Evolutionary conservation across 2,888 invertebrate genomes (phyloP), one percentile per base, ranked within the genome.

Genomic region (Hyposoter didymator): DNA sequence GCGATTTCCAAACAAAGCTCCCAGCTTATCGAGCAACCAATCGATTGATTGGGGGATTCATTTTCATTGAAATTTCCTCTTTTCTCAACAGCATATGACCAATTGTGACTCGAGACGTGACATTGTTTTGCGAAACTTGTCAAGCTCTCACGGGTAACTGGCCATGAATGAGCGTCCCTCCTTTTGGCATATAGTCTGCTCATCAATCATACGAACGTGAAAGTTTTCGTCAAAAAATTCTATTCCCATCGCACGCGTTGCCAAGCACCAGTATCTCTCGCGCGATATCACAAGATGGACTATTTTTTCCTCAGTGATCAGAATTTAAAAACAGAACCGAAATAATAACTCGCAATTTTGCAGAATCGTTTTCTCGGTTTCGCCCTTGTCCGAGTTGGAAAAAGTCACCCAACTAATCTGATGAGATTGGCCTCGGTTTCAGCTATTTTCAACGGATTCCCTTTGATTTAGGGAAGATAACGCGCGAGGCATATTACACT

Each of bases 401-500:
- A 64, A 55, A 28, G 1, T 14, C 28, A 14, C 1, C 6, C 1
- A 28, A 59, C 59, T 59, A 28, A 59, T 59, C 28, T 59, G 59
- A 28, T 59, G 5, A 1, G 28, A 59, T n/a, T 59, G 59, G 14
- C 4, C 28, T 59, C 28, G 14, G 59, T 14, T 59, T 59, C 10
- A 52, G 8, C 10, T 55, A 47, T 52, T 19, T 52, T 17, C 43
- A 62, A 59, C 59, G 17, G 22, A 74, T 43, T 59, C 22, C 43
- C 22, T 28, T 59, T 62, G 74, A 62, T 74, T 74, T 62, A 14
- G 43, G 19, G 43, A 59, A 62, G 43, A 74, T 62, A 62, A 19
- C 10, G 28, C 59, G 28, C 28, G 28, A 59, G 5, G 28, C 59
- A 22, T 55, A 55, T 22, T 55, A 35, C 35, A 22, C 10, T 55